phyloP scores from a whole-genome alignment of 2,888 invertebrate genomes.

The Embidobia sp. region DNA sequence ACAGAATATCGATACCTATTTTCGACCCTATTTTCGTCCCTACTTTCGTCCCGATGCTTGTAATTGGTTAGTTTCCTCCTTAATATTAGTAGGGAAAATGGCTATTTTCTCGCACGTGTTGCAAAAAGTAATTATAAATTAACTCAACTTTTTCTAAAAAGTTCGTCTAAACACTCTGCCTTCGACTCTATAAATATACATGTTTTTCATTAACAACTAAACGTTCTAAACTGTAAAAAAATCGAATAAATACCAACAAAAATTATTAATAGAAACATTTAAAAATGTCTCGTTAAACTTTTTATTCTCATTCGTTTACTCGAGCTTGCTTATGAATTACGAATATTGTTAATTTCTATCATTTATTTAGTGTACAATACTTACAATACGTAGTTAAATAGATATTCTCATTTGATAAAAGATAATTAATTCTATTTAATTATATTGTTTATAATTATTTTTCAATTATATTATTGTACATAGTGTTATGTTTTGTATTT shows the following conservation, averaged over 20 bases:
- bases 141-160: constrained; percentile 63
- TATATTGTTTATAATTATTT: background rate
- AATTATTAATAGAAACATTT: constrained; percentile 31
- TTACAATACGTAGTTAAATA: constrained; percentile 3
- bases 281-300: constrained; percentile 1
- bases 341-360: background rate
- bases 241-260: constrained; percentile 29
- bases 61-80: no score
- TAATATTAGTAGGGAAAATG: no score
- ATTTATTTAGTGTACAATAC: background rate
- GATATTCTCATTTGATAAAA: background rate
- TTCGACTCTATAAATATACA: constrained; percentile 59
- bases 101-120: no score
- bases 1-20: no score
- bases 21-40: no score
- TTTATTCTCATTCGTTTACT: constrained; percentile 1
- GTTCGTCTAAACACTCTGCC: constrained; percentile 63
- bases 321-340: constrained; percentile 1
- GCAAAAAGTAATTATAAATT: constrained; percentile 41
- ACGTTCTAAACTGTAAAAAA: constrained; percentile 52
- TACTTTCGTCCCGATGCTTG: no score
- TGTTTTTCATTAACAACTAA: constrained; percentile 55
- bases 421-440: background rate
- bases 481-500: constrained; percentile 14
- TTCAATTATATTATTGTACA: background rate